Evolutionary conservation across 2,888 invertebrate species (phyloP).

Genomic region (Zygothrica quintamaculata): DNA sequence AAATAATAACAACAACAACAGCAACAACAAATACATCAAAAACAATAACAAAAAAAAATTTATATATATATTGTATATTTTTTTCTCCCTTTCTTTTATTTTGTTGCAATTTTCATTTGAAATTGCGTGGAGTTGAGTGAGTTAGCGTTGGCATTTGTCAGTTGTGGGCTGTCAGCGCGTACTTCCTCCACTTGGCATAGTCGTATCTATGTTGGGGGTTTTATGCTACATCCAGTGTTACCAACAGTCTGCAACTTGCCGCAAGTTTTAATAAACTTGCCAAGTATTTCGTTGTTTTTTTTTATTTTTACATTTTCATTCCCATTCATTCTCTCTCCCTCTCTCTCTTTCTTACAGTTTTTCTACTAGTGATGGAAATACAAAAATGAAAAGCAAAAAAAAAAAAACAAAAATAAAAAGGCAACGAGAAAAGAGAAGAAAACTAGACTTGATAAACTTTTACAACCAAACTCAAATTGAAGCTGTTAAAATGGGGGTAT

Average conservation of each 20-base stretch:
- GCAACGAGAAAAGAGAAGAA: conserved; percentile 17
- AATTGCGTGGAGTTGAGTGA: conserved; percentile 70
- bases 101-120: conserved; percentile 55
- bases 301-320: too few species aligned
- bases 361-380: conserved; percentile 21
- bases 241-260: conserved; percentile 62
- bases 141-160: conserved; percentile 79
- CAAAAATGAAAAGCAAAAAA: conserved; percentile 13
- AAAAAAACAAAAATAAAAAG: conserved; percentile 16
- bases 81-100: conserved; percentile 36
- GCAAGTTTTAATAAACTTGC: conserved; percentile 72
- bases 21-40: conserved; percentile 43
- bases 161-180: conserved; percentile 67
- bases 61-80: conserved; percentile 25
- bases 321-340: too few species aligned
- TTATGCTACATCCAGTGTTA: too few species aligned
- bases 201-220: too few species aligned
- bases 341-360: too few species aligned
- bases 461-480: conserved; percentile 65
- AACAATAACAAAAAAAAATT: conserved; percentile 7
- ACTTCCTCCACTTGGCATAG: conserved; percentile 55
- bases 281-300: conserved; percentile 48
- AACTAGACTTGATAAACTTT: conserved; percentile 49
- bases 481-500: conserved; percentile 68
- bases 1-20: conserved; percentile 22